Evolutionary conservation across 2,797 vertebrate species (phyloP).

Genomic region (Alfaro cultratus): DNA sequence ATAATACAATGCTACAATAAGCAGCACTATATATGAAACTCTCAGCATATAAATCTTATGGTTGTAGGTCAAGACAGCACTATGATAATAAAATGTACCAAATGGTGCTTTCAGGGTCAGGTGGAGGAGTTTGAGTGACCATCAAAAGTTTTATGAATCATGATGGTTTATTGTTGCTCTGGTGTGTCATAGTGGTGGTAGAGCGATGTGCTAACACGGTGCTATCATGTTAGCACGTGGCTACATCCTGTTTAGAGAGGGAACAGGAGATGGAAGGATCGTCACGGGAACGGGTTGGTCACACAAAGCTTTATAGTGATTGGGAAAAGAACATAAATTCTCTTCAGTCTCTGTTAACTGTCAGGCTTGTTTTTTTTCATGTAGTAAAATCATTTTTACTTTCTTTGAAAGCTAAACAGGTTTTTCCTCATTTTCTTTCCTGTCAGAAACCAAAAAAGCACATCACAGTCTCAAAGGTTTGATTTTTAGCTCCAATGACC

Average conservation of each 20-base stretch:
- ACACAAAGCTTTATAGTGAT: neutral
- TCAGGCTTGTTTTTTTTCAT: neutral
- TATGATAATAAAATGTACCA: neutral
- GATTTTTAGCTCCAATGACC: conserved; percentile 56
- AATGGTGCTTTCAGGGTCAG: neutral
- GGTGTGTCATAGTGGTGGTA: neutral
- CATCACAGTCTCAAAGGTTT: conserved; percentile 75
- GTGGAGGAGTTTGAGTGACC: neutral
- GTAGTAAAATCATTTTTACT: neutral
- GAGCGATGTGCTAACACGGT: neutral
- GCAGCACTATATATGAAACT: neutral
- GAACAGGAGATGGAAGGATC: neutral
- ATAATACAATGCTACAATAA: no score
- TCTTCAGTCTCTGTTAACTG: neutral
- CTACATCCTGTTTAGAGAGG: neutral
- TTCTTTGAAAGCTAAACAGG: conserved; percentile 48
- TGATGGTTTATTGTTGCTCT: neutral
- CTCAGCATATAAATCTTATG: neutral
- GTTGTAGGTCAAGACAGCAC: neutral
- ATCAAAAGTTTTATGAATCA: neutral
- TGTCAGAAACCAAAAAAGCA: conserved; percentile 67
- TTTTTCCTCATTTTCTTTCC: conserved; percentile 52
- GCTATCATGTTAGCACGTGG: neutral
- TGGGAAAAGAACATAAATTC: neutral
- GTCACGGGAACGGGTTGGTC: neutral